Evolutionary conservation across 1,140 invertebrate genomes (phyloP).

Genomic region (Papilio helenus): DNA sequence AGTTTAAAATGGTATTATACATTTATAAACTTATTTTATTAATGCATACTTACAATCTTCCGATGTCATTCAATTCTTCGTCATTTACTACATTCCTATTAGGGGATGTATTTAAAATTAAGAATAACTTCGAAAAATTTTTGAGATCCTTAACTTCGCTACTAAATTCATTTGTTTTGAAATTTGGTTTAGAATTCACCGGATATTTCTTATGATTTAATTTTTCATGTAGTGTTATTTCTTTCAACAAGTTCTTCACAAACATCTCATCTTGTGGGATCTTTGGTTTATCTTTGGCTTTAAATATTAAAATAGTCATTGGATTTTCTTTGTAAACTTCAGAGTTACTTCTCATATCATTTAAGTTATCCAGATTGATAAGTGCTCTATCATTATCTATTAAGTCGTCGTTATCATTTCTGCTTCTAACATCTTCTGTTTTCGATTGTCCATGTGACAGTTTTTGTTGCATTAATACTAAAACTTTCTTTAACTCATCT

Average conservation of each 20-base stretch:
- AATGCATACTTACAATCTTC: conserved; percentile 7
- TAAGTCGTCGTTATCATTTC: neutral
- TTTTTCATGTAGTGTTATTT: neutral
- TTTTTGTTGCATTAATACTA: neutral
- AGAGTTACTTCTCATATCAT: neutral
- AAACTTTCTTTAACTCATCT: neutral
- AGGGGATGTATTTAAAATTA: neutral
- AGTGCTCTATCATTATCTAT: neutral
- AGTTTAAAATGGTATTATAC: neutral
- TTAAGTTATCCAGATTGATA: neutral
- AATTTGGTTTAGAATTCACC: neutral
- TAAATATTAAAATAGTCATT: neutral
- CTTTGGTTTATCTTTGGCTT: neutral
- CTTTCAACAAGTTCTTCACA: neutral
- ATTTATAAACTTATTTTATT: neutral
- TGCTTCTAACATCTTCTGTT: neutral
- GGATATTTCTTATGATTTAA: neutral
- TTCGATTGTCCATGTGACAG: neutral
- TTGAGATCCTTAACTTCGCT: conserved; percentile 1
- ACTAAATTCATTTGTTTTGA: neutral
- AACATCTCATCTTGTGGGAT: neutral
- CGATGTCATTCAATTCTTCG: conserved; percentile 9
- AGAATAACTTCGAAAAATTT: conserved; percentile 14
- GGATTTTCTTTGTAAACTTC: neutral
- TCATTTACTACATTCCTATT: neutral